Evolutionary conservation across 2,888 invertebrate genomes (phyloP).

Genomic region (Amorpha juglandis): DNA sequence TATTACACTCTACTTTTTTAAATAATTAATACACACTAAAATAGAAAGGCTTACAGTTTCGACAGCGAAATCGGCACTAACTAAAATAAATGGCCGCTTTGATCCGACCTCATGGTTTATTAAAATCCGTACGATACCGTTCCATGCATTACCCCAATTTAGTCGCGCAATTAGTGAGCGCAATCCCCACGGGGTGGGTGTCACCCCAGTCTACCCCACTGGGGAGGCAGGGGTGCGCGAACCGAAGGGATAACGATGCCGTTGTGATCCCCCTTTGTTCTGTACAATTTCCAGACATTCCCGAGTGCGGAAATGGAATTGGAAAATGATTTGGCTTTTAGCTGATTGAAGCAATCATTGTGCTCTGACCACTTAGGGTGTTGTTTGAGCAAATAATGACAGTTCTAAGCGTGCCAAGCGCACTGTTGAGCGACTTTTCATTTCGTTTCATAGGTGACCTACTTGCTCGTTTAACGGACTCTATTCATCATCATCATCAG

Average conservation of each 20-base stretch:
- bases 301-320: constrained; percentile 78
- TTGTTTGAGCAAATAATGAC: background rate
- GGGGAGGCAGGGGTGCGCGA: constrained; percentile 39
- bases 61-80: constrained; percentile 66
- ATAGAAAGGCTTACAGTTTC: constrained; percentile 32
- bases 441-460: too few relatives aligned
- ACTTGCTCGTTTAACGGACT: too few relatives aligned
- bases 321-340: constrained; percentile 82
- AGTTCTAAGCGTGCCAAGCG: background rate
- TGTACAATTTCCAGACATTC: constrained; percentile 63
- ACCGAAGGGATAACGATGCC: constrained; percentile 52
- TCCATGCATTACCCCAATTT: constrained; percentile 81
- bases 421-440: too few relatives aligned
- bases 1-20: background rate
- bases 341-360: constrained; percentile 62
- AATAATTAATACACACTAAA: background rate
- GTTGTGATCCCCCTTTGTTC: constrained; percentile 71
- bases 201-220: constrained; percentile 46
- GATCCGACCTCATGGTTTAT: constrained; percentile 76
- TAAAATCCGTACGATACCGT: constrained; percentile 72
- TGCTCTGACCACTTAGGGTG: constrained; percentile 2
- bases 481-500: too few relatives aligned
- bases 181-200: constrained; percentile 54
- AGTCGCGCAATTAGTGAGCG: constrained; percentile 77
- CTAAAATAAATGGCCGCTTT: constrained; percentile 76